These are phyloP conservation scores for Minunthozetes semirufus DNA, from an alignment of 2,888 invertebrate genomes.

Conservation along the genomic window DNA sequence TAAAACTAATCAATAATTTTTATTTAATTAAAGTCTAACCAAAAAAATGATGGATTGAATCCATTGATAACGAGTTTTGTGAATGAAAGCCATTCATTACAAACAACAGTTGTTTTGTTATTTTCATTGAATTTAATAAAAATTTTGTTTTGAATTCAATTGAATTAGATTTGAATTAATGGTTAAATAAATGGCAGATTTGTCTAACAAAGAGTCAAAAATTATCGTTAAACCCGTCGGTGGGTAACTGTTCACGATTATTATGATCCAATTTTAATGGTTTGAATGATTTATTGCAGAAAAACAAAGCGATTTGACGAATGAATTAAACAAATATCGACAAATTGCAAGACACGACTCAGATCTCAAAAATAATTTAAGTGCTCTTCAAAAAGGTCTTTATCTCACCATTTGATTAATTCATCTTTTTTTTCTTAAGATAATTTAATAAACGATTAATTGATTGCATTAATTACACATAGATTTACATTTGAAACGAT, in stretches of 20 bases:
- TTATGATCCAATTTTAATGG: too few relatives aligned
- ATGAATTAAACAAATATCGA: not conserved
- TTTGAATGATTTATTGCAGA: not conserved
- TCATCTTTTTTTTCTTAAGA: too few relatives aligned
- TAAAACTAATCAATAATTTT: too few relatives aligned
- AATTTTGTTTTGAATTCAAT: not conserved
- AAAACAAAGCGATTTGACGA: constrained; percentile 18
- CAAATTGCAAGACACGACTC: not conserved
- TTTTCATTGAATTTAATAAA: not conserved
- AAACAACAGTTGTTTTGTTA: too few relatives aligned
- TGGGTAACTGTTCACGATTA: not conserved
- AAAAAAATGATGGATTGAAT: too few relatives aligned
- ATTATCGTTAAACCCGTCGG: not conserved
- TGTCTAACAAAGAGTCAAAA: not conserved
- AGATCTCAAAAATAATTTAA: constrained; percentile 34
- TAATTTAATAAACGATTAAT: not conserved
- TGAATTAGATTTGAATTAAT: too few relatives aligned
- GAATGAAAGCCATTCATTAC: too few relatives aligned
- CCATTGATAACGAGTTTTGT: not conserved
- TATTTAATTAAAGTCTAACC: too few relatives aligned
- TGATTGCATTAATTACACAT: not conserved
- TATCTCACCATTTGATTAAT: not conserved
- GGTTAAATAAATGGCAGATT: constrained; percentile 19
- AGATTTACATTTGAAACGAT: constrained; percentile 39
- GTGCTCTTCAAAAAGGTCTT: constrained; percentile 38